These are phyloP conservation scores for Notothenia coriiceps DNA, from an alignment of 2,113 vertebrate genomes.

Conservation along the genomic window DNA sequence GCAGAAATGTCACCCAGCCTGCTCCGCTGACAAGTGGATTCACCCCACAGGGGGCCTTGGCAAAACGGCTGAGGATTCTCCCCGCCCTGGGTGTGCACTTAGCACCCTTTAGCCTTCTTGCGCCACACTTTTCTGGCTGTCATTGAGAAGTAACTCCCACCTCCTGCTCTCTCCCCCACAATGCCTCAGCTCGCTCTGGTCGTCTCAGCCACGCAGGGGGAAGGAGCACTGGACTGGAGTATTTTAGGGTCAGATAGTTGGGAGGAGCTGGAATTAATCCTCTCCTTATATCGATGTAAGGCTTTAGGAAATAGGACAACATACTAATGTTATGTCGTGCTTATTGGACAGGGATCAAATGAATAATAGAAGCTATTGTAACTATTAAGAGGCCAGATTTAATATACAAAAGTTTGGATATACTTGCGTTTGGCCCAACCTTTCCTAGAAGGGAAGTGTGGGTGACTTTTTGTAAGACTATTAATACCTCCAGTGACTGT, in stretches of 20 bases:
- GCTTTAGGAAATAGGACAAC: background rate
- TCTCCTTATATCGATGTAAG: background rate
- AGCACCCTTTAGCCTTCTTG: constrained; percentile 72
- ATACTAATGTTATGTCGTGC: background rate
- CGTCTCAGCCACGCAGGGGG: constrained; percentile 11
- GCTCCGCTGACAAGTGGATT: constrained; percentile 75
- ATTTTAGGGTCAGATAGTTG: constrained; percentile 12
- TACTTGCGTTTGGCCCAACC: too few relatives aligned
- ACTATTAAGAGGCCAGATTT: background rate
- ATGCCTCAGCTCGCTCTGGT: background rate
- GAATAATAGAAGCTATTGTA: background rate
- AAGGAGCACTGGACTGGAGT: constrained; percentile 41
- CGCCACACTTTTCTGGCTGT: constrained; percentile 45
- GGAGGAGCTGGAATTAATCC: background rate
- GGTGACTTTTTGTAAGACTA: too few relatives aligned
- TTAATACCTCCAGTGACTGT: too few relatives aligned
- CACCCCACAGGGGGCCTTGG: constrained; percentile 64
- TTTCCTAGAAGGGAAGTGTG: too few relatives aligned
- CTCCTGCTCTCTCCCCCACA: constrained; percentile 35
- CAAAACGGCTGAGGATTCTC: constrained; percentile 64
- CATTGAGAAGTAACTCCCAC: constrained; percentile 41
- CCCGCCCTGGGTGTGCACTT: constrained; percentile 67
- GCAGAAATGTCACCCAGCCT: constrained; percentile 80
- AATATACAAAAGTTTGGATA: too few relatives aligned
- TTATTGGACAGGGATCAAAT: background rate